A percentile compares a stretch with the other conserved stretches of the same genome.
phyloP scores from a whole-genome alignment of 2,797 vertebrate species.

The Pyrocephalus nanus region DNA sequence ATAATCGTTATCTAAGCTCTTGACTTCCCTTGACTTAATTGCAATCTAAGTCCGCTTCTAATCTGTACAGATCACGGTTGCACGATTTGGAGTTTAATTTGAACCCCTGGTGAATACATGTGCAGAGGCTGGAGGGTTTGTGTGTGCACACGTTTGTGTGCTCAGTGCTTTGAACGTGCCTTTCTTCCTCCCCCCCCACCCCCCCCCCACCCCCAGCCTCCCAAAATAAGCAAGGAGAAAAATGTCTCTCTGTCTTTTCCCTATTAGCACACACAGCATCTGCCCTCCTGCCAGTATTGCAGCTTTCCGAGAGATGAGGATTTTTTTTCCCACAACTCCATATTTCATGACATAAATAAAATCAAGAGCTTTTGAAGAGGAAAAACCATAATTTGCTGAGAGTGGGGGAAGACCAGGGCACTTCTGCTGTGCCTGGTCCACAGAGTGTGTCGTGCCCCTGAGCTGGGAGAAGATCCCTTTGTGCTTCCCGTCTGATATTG shows the following conservation, averaged over 20 bases:
- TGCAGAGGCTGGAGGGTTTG: background rate
- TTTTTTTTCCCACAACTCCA: background rate
- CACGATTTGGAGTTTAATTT: constrained; percentile 63
- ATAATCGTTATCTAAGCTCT: constrained; percentile 69
- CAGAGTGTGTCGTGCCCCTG: background rate
- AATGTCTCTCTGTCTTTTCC: background rate
- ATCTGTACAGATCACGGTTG: constrained; percentile 61
- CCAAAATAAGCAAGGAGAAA: background rate
- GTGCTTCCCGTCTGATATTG: background rate
- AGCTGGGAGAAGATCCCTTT: background rate
- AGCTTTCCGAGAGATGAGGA: background rate
- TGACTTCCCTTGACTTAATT: constrained; percentile 68
- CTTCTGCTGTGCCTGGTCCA: background rate
- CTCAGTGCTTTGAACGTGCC: background rate
- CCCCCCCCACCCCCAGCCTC: too few relatives aligned
- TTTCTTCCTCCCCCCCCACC: background rate
- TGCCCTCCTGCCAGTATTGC: background rate
- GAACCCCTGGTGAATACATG: constrained; percentile 31
- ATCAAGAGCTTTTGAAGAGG: background rate
- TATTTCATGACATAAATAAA: background rate
- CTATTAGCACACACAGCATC: background rate
- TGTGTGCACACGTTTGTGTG: background rate
- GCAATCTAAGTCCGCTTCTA: constrained; percentile 67
- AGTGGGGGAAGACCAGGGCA: background rate
- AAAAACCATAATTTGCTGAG: background rate